Conservation (phyloP, 2,888 invertebrate species). For the Trichogramma evanescens region DNA sequence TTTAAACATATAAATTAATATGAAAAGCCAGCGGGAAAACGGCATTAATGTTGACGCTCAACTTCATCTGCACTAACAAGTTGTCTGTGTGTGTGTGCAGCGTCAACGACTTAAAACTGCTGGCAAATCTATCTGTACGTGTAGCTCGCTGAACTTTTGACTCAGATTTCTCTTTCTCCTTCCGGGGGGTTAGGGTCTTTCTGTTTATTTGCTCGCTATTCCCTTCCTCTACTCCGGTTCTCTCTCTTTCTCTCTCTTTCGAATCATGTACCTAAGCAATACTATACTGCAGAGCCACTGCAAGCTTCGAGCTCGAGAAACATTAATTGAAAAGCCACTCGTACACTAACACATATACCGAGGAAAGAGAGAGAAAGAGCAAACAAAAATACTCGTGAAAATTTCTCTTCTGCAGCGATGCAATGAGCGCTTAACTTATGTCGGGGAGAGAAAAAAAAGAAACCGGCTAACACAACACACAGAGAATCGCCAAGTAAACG, state of each 20-base stretch:
- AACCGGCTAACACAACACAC: too few relatives aligned
- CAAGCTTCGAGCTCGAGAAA: constrained; percentile 14
- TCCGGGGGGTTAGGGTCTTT: not conserved
- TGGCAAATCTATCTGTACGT: too few relatives aligned
- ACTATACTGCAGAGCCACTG: not conserved
- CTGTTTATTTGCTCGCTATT: constrained; percentile 7
- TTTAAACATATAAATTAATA: too few relatives aligned
- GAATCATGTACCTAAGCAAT: not conserved
- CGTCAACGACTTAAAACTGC: too few relatives aligned
- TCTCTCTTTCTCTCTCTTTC: not conserved
- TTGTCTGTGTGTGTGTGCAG: too few relatives aligned
- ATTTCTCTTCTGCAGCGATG: too few relatives aligned
- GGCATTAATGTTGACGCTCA: too few relatives aligned
- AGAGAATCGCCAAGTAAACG: not conserved
- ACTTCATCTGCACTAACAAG: too few relatives aligned
- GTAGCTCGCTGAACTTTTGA: constrained; percentile 12
- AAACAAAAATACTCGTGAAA: not conserved
- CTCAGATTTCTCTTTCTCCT: not conserved
- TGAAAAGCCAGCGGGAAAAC: too few relatives aligned
- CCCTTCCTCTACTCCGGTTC: not conserved
- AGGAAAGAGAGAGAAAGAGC: not conserved
- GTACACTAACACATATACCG: not conserved
- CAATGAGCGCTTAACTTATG: too few relatives aligned
- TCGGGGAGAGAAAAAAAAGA: too few relatives aligned
- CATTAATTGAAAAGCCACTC: constrained; percentile 21